These are phyloP conservation scores for Panurus biarmicus DNA, from an alignment of 2,113 vertebrate species.

Conservation along the genomic window DNA sequence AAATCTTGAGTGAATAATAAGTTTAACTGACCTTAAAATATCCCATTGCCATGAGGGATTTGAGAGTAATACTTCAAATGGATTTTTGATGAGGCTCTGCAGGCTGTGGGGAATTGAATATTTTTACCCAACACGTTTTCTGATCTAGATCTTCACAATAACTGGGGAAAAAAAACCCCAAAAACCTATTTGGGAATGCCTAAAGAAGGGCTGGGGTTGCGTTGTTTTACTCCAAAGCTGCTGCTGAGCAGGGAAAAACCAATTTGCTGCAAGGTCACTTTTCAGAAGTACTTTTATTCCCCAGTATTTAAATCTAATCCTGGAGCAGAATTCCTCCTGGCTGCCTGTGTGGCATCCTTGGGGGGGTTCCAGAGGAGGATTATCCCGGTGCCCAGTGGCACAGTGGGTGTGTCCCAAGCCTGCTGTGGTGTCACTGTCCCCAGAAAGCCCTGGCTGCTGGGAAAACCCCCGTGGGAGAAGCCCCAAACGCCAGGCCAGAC, in stretches of 20 bases:
- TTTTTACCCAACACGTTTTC: conserved; percentile 10
- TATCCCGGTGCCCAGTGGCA: background rate
- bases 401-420: background rate
- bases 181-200: background rate
- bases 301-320: background rate
- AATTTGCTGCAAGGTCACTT: background rate
- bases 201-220: background rate
- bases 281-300: background rate
- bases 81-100: conserved; percentile 17
- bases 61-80: conserved; percentile 49
- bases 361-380: accelerated
- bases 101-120: conserved; percentile 10
- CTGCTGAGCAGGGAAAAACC: background rate
- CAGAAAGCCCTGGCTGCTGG: background rate
- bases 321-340: background rate
- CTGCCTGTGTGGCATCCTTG: background rate
- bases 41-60: conserved; percentile 43
- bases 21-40: conserved; percentile 62
- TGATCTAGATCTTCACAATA: background rate
- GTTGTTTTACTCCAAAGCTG: background rate
- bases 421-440: background rate
- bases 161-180: background rate
- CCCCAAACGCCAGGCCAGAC: background rate
- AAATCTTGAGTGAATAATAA: conserved; percentile 55
- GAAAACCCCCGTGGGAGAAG: background rate